Evolutionary conservation across 2,888 invertebrate genomes (phyloP).

Genomic region (Papilio demoleus): DNA sequence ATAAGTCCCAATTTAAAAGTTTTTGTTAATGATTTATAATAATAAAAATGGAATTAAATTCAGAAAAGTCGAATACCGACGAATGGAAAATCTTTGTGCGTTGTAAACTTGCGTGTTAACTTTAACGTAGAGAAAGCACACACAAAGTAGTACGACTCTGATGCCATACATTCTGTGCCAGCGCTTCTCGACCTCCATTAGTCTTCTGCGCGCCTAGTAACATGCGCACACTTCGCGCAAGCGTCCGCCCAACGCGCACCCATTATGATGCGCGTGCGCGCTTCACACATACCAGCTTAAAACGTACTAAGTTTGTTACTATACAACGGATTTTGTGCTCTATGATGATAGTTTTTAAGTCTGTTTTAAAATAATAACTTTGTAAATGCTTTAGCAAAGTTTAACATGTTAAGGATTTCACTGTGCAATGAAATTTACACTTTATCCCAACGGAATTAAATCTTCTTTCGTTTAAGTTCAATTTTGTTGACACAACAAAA

Average conservation of each 20-base stretch:
- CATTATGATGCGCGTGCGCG: constrained; percentile 68
- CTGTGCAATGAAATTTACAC: neutral
- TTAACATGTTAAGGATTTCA: neutral
- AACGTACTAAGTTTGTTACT: neutral
- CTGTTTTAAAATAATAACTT: neutral
- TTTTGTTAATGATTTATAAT: too few species aligned
- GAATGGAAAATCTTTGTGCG: too few species aligned
- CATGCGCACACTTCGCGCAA: constrained; percentile 83
- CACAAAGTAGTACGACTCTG: neutral
- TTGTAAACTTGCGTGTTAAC: too few species aligned
- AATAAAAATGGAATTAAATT: too few species aligned
- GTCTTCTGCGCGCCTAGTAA: constrained; percentile 62
- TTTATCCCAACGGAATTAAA: neutral
- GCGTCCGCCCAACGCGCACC: constrained; percentile 74
- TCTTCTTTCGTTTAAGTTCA: neutral
- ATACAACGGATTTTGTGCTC: neutral
- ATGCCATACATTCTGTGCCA: constrained; percentile 6
- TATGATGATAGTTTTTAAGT: fast-evolving
- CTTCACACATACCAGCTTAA: neutral
- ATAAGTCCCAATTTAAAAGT: too few species aligned
- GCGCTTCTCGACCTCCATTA: constrained; percentile 16
- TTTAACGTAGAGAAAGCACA: constrained; percentile 9
- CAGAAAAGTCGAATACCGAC: too few species aligned
- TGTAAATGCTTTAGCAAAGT: neutral
- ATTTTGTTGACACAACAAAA: constrained; percentile 4